phyloP scores from a whole-genome alignment of 2,797 vertebrate species.

The Crossoptilon crossoptilon region DNA sequence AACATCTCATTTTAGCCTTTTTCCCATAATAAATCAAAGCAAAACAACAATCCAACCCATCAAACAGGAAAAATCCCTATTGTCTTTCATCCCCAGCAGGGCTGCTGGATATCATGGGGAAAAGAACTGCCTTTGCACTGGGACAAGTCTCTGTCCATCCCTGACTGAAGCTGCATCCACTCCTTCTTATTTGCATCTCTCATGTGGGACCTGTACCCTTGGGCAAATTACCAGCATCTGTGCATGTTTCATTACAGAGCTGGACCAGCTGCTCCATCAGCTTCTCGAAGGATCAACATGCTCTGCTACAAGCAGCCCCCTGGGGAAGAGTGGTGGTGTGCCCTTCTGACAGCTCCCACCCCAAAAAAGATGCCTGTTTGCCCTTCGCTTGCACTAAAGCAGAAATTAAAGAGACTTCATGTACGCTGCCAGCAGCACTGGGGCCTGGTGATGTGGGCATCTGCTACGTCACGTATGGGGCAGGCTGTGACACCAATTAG shows the following conservation, averaged over 20 bases:
- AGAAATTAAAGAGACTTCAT: accelerated
- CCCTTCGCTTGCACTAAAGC: not conserved
- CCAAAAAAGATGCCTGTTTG: not conserved
- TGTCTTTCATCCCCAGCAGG: not conserved
- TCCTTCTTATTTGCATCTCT: not conserved
- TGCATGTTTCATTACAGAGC: not conserved
- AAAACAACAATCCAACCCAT: not conserved
- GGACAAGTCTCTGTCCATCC: not conserved
- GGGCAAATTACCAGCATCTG: not conserved
- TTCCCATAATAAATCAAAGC: not conserved
- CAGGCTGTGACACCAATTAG: not conserved
- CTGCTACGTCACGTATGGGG: not conserved
- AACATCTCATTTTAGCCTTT: not conserved
- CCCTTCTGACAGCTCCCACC: not conserved
- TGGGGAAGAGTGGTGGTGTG: not conserved
- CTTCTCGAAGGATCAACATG: not conserved
- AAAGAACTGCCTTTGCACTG: not conserved
- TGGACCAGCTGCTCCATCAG: not conserved
- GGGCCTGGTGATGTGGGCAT: accelerated
- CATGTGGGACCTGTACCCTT: not conserved
- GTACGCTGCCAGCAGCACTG: not conserved
- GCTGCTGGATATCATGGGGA: not conserved
- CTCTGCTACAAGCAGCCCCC: not conserved
- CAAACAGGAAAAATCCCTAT: not conserved
- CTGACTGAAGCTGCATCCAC: not conserved